Percentiles rank a stretch among this genome's conserved stretches.
These are phyloP conservation scores for Cosmia pyralina DNA, from an alignment of 2,888 invertebrate genomes.

Conservation along the genomic window DNA sequence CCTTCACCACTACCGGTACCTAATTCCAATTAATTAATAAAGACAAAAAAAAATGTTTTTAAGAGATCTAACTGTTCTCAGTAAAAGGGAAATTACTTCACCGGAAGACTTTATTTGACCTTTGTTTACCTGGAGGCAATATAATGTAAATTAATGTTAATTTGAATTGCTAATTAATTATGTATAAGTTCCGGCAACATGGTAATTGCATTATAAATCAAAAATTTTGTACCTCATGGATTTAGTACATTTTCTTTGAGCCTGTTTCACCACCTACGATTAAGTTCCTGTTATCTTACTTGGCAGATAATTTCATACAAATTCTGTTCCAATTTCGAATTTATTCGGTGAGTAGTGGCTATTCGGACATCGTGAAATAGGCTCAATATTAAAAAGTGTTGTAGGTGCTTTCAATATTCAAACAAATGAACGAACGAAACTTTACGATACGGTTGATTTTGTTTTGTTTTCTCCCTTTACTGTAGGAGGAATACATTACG, in stretches of 20 bases:
- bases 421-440: conserved; percentile 8
- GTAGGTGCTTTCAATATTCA: neutral
- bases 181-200: conserved; percentile 14
- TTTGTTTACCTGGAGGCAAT: neutral
- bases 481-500: neutral
- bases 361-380: too few species aligned
- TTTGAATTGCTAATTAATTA: conserved; percentile 8
- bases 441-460: neutral
- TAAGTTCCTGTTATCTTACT: too few species aligned
- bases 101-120: conserved; percentile 3
- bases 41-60: too few species aligned
- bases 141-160: conserved; percentile 21
- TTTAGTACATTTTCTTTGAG: conserved; percentile 21
- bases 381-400: neutral
- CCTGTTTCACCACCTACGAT: too few species aligned
- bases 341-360: too few species aligned
- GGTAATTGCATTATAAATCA: neutral
- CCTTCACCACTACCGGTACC: too few species aligned
- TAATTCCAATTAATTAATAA: neutral
- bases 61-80: neutral
- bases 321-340: too few species aligned
- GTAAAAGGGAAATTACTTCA: neutral
- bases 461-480: conserved; percentile 16
- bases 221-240: neutral
- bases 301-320: too few species aligned